Percentiles rank a stretch among this genome's conserved stretches.
Evolutionary conservation across 2,888 invertebrate genomes (phyloP).

Genomic region (Baccha elongata): DNA sequence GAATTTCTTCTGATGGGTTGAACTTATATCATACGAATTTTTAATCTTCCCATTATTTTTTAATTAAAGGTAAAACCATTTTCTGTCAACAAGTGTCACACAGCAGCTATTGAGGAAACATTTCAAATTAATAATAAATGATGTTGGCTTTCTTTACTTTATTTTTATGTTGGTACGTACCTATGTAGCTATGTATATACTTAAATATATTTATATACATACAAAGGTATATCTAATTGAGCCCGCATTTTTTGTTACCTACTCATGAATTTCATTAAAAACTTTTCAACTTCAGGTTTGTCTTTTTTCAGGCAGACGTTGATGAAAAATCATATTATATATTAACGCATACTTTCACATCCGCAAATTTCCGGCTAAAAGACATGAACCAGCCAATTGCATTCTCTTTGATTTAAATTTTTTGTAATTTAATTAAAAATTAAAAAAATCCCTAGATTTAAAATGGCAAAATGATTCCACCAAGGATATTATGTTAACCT

Average conservation of each 20-base stretch:
- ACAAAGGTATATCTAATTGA: too few species aligned
- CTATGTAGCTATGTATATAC: too few species aligned
- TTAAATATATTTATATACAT: too few species aligned
- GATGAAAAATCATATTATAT: neutral
- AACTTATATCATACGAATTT: neutral
- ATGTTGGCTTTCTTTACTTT: constrained; percentile 4
- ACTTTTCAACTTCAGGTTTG: constrained; percentile 21
- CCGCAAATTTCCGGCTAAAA: constrained; percentile 22
- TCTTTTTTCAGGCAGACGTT: neutral
- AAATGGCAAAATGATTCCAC: constrained; percentile 5
- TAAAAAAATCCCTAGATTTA: constrained; percentile 21
- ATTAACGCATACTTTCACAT: constrained; percentile 25
- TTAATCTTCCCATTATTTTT: neutral
- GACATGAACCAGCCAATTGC: constrained; percentile 22
- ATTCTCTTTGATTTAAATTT: constrained; percentile 30
- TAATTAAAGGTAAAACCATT: constrained; percentile 8
- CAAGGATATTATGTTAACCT: neutral
- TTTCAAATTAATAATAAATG: constrained; percentile 18
- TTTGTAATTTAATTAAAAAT: constrained; percentile 30
- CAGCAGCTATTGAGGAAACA: neutral
- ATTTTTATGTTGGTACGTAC: neutral
- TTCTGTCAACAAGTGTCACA: constrained; percentile 20
- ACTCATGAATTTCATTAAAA: constrained; percentile 22
- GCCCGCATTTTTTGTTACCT: constrained; percentile 2
- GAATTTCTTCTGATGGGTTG: too few species aligned